Evolutionary conservation across 2,797 vertebrate species (phyloP), one percentile per base, ranked within the genome.

Genomic region (Amblyraja radiata): DNA sequence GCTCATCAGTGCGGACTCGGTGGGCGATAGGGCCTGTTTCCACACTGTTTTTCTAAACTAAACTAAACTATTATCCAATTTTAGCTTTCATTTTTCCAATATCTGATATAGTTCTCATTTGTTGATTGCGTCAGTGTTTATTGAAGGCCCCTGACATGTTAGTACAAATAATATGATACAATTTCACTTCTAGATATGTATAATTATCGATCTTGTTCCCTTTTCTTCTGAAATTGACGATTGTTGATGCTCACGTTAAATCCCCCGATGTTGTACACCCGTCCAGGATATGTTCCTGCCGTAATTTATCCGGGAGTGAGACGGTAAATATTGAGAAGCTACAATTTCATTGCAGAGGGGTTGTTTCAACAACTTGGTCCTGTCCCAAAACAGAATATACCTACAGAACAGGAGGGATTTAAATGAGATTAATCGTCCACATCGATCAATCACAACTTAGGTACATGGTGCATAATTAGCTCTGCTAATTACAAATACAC

Each of bases 381-480:
- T 65, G 28, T 88, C 61, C 61, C 18, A n/a, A 16, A 58, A 32
- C 28, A 86, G 63, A 28, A 13, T 8, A 6, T 0, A 25, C 14
- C 61, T 32, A 14, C 61, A 65, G 84, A 88, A 65, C 14, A 65
- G 3, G 5, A n/a, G 11, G n/a, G 13, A n/a, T 63, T 88, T 65
- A 63, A 63, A 86, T 63, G 11, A 84, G 8, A 28, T 32, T 79
- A 79, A 16, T 79, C 78, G 14, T 11, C 36, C 78, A 78, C 6
- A 65, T 65, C 21, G n/a, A 28, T 36, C 61, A 88, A 25, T 88
- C 61, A 21, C 61, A 65, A 65, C 28, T 65, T 65, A 88, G 65
- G 28, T 88, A 88, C 63, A 65, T 88, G 84, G 84, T 65, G n/a
- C 63, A n/a, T 88, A 88, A 88, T 61, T 88, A 65, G 61, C 61